A percentile compares a stretch with the other conserved stretches of the same genome.
phyloP scores from a whole-genome alignment of 23 tunicate species.

The Pegea sp. region DNA sequence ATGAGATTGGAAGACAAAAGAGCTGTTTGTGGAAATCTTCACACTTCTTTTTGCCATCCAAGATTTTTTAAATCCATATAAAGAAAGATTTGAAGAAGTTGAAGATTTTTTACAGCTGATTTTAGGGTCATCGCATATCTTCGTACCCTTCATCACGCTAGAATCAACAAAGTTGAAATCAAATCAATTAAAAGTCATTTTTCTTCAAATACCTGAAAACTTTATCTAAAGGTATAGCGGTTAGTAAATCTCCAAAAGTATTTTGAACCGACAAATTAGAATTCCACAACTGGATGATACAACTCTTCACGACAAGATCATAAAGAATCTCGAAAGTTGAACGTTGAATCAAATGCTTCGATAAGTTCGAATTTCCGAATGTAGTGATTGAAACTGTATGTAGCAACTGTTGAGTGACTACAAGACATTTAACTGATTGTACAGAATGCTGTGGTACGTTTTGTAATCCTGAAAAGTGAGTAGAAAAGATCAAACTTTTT shows the following conservation, averaged over 20 bases:
- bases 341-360: no score
- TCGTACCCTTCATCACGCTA: no score
- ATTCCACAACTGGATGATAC: slow-evolving; percentile 14
- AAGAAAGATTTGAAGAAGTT: no score
- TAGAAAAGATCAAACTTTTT: background rate
- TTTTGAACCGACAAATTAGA: slow-evolving; percentile 8
- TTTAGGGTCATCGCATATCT: no score
- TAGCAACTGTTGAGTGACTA: slow-evolving; percentile 4
- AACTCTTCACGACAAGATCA: slow-evolving; percentile 8
- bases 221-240: slow-evolving; percentile 17
- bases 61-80: slow-evolving; percentile 29
- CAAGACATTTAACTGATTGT: slow-evolving; percentile 18
- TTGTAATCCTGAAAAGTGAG: slow-evolving; percentile 3
- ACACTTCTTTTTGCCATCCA: slow-evolving; percentile 46
- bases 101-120: no score
- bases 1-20: slow-evolving; percentile 27
- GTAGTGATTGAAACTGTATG: slow-evolving; percentile 2
- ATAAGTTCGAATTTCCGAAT: background rate
- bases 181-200: no score
- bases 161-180: no score
- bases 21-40: slow-evolving; percentile 5
- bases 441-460: background rate
- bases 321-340: no score
- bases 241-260: slow-evolving; percentile 6
- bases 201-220: slow-evolving; percentile 32